These are phyloP conservation scores for Periplaneta americana DNA, from an alignment of 1,140 invertebrate species.

Conservation along the genomic window DNA sequence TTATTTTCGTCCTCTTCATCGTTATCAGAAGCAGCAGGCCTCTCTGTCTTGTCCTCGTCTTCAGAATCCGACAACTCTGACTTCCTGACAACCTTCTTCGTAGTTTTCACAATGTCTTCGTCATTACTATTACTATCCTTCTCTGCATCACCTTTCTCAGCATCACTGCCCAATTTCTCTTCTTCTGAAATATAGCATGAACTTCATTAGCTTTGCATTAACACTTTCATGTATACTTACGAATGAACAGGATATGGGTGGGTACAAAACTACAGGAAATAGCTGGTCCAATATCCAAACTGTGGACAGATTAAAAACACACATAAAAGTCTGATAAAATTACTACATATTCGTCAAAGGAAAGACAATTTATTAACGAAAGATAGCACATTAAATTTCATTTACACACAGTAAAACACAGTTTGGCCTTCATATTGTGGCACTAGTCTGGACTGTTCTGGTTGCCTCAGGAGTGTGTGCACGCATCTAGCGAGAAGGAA, in stretches of 20 bases:
- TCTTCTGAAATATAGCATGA: background rate
- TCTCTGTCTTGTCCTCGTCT: conserved; percentile 18
- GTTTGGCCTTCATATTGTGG: no score
- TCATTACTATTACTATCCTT: conserved; percentile 38
- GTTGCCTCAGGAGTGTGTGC: no score
- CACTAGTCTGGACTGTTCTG: no score
- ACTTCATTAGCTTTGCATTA: background rate
- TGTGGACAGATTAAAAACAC: background rate
- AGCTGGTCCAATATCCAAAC: background rate
- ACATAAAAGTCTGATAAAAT: background rate
- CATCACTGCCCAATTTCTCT: conserved; percentile 8
- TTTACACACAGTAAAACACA: background rate
- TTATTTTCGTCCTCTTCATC: background rate
- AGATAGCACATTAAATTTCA: background rate
- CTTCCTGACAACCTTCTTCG: background rate
- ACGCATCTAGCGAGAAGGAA: no score
- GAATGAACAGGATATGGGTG: background rate
- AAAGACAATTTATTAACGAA: no score
- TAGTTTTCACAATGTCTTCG: background rate
- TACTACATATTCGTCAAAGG: no score
- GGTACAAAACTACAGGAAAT: background rate
- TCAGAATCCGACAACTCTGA: conserved; percentile 32
- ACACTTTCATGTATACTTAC: background rate
- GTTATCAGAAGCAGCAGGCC: background rate
- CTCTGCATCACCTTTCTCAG: conserved; percentile 24